Evolutionary conservation across 1,140 invertebrate species (phyloP), one percentile per base, ranked within the genome.

Genomic region (Papilio dardanus): DNA sequence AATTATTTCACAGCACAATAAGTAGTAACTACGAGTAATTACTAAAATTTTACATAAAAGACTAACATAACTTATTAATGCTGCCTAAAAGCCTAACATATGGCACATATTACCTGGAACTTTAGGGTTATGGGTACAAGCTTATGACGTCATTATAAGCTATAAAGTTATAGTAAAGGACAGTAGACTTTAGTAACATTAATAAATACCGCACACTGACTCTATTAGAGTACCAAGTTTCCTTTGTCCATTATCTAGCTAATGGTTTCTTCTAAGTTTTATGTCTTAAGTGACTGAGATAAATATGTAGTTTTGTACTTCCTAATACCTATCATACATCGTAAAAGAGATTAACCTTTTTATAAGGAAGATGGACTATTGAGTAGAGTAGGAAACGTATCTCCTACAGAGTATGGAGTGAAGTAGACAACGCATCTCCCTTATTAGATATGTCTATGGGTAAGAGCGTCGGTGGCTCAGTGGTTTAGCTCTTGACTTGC

Each of bases 131-230:
- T 28, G 54, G 24, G 16, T 50, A 16, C 19, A 24, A 54, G 24
- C 50, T 62, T 62, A 62, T 62, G 54, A 54, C 50, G 54, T 28
- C 54, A 62, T 62, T 62, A 50, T 4, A 50, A 50, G n/a, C 16
- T 19, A 50, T 50, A 6, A 62, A 62, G 24, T 62, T 30, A 10
- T 24, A 62, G 54, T 28, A 62, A 62, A 12, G 54, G 54, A 3
- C 54, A 62, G 50, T 24, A 24, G 54, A 12, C 12, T 28, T 62
- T 16, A 62, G 5, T 62, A 62, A 30, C 54, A 14, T 62, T 62
- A 62, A 62, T 62, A 62, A 28, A 28, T 62, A 62, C 54, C 24
- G 3, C 10, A 28, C 24, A 62, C 5, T 62, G 21, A 28, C 24
- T 10, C 54, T 12, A 62, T 62, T 62, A 28, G 21, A 28, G 1